phyloP scores from a whole-genome alignment of 2,113 vertebrate species.

The Triplophysa rosa region DNA sequence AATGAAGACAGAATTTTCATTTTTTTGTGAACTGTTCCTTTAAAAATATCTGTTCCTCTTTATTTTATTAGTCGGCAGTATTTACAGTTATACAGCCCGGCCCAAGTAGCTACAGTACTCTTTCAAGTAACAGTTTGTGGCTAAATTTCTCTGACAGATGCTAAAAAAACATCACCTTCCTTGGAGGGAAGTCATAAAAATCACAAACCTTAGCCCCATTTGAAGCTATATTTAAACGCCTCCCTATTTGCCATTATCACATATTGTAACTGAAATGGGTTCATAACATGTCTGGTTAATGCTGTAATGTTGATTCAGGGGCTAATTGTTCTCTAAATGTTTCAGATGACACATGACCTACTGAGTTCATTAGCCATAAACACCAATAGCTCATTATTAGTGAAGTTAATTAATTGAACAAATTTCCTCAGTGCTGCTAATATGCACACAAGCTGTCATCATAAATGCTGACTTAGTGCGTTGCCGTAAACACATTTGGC shows the following conservation, averaged over 20 bases:
- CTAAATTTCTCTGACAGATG: background rate
- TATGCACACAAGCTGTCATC: slow-evolving; percentile 36
- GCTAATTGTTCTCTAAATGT: slow-evolving; percentile 42
- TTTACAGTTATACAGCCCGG: too few relatives aligned
- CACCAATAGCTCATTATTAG: slow-evolving; percentile 45
- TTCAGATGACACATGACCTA: slow-evolving; percentile 34
- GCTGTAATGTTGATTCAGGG: slow-evolving; percentile 7
- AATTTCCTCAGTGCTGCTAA: slow-evolving; percentile 18
- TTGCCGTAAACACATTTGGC: background rate
- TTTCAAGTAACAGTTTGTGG: background rate
- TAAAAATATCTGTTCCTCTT: too few relatives aligned
- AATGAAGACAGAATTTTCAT: too few relatives aligned
- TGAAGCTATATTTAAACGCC: slow-evolving; percentile 2
- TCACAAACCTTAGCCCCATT: background rate
- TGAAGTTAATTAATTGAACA: slow-evolving; percentile 39
- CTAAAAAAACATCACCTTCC: background rate
- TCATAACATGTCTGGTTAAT: background rate
- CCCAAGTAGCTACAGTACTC: background rate
- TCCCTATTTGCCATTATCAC: background rate
- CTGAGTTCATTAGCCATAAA: slow-evolving; percentile 44
- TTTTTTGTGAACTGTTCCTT: too few relatives aligned
- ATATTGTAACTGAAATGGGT: background rate
- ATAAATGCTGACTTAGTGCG: background rate
- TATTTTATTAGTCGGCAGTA: too few relatives aligned
- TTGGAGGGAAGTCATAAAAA: slow-evolving; percentile 17